Evolutionary conservation across 2,888 invertebrate species (phyloP), one percentile per base, ranked within the genome.

Genomic region (Drosophila anomalata): DNA sequence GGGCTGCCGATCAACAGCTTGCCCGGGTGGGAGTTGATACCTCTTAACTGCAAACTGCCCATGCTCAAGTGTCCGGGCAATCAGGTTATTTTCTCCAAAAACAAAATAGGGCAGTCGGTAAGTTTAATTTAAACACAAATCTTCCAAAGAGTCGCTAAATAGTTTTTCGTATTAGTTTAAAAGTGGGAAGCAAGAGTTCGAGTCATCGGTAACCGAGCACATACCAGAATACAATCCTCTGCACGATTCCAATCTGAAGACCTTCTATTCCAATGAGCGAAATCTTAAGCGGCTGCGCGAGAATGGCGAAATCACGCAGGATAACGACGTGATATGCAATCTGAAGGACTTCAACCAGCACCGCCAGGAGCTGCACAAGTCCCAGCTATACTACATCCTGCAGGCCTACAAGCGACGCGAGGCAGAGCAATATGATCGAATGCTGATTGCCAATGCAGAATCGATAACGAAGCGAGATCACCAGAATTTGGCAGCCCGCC

Each of bases 281-380:
- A 91, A 91, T 60, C 62, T 91, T 11, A 90, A 90, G 76, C 90
- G 93, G 29, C 91, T 94, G 90, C 92, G 92, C 44, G 69, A 90
- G 11, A 92, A 93, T 4, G 94, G 94, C 1, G 93, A 92, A 78
- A 93, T 94, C 70, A 94, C 94, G 0, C 91, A 92, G 14, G 92
- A 94, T 22, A 93, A 94, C 1, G 92, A 94, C 56, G 94, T 94
- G 0, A 93, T 94, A 1, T 95, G 95, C 85, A 93, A 93, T 1
- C 88, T 94, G 17, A 93, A 93, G 70, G 94, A 94, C 77, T 95
- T 94, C 86, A 95, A 95, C 83, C 93, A 93, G 71, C 94, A 94
- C 90, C 93, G 95, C 58, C 93, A 93, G 73, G 94, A 93, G 75
- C 88, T 95, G 56, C 93, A 93, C 74, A 93, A 93, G 66, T 92